These are phyloP conservation scores for Tenthredo amoena DNA, from an alignment of 2,888 invertebrate genomes.

Conservation along the genomic window DNA sequence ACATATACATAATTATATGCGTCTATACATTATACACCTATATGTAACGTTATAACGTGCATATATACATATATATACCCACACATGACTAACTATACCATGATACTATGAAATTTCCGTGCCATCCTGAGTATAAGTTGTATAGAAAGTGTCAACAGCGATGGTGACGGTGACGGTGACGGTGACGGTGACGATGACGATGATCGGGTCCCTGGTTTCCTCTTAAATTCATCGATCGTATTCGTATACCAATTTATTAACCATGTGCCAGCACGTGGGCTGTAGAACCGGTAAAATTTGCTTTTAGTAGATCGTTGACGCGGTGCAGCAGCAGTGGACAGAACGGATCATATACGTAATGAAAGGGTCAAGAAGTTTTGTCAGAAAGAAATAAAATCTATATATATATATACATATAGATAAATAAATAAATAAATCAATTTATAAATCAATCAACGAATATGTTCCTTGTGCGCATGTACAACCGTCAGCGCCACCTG, in stretches of 20 bases:
- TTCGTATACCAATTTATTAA: not conserved
- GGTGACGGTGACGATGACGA: not conserved
- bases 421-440: too few relatives aligned
- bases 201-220: not conserved
- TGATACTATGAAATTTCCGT: not conserved
- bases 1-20: not conserved
- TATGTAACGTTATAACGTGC: too few relatives aligned
- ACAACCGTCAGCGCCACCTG: too few relatives aligned
- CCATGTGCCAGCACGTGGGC: not conserved
- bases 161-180: not conserved
- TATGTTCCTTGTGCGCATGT: too few relatives aligned
- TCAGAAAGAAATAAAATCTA: too few relatives aligned
- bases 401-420: too few relatives aligned
- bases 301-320: not conserved
- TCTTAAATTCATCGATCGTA: not conserved
- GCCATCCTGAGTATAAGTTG: not conserved
- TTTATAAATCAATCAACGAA: too few relatives aligned
- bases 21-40: not conserved
- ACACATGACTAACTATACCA: not conserved
- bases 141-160: conserved; percentile 17
- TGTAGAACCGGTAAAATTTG: conserved; percentile 20
- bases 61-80: not conserved
- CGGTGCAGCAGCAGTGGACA: not conserved
- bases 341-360: not conserved
- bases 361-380: too few relatives aligned